Base-by-base conservation (phyloP, 2,888 invertebrate genomes). In the Bhutanitis thaidina region DNA sequence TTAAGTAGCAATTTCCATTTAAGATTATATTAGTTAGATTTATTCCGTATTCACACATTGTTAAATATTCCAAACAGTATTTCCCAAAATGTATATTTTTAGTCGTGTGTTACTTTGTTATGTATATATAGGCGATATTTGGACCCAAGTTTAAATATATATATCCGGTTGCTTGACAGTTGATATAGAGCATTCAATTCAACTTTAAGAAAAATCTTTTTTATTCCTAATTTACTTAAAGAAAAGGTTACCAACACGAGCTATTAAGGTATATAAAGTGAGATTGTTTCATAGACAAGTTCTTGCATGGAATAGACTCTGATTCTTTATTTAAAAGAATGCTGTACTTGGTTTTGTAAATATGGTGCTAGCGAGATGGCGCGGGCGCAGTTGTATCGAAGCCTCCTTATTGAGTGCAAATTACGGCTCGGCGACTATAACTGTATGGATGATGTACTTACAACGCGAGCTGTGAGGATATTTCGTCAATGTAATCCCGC, bases 301-400 rank as follows among this genome's bases (percentile, higher is more conserved):
- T n/a, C n/a, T n/a, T n/a, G n/a, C n/a, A n/a, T n/a, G n/a, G n/a
- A n/a, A n/a, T n/a, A n/a, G n/a, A n/a, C n/a, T n/a, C n/a, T n/a
- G 20, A 20, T 20, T 20, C 5, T 2, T 20, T 20, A 3, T 20
- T 20, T 20, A 20, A 3, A 34, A 12, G n/a, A 5, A 34, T 7
- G 12, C 34, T 32, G 43, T 43, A 43, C 13, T 43, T 43, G 29
- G 12, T 45, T 15, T 45, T 10, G 29, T 16, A 45, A 15, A 27
- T 37, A 29, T 45, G 45, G 45, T 45, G 45, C 45, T 45, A 45
- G 32, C 7, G n/a, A 37, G 20, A 1, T 30, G 37, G 12, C 14
- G 45, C 29, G 7, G 20, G 34, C n/a, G 13, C 13, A 8, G n/a
- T 39, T 7, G 12, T 16, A 32, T 30, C n/a, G 37, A 9, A 15